Evolutionary conservation across 2,888 invertebrate species (phyloP), one percentile per base, ranked within the genome.

Genomic region (Pristionchus fissidentatus): DNA sequence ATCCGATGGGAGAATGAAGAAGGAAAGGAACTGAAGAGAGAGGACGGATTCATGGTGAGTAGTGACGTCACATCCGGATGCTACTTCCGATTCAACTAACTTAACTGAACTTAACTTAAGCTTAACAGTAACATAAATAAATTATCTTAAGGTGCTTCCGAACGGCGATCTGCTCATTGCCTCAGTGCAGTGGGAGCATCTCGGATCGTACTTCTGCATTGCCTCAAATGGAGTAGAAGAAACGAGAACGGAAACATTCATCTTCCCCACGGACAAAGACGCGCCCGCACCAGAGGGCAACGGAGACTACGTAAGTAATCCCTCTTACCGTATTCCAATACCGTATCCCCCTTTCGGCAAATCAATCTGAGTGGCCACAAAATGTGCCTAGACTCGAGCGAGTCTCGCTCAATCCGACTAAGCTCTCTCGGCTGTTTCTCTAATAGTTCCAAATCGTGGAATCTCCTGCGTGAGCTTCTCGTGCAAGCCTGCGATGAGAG

Each of bases 141-240:
- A 1, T 4, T 32, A 7, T 3, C n/a, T 81, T 62, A 46, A 83
- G 83, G 41, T 83, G 35, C 70, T 73, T 26, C 49, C 49, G n/a
- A 83, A 83, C 73, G 83, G 83, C 26, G 83, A 83, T 73, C 73
- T 83, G 10, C 73, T 70, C 83, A 73, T 83, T 29, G 15, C 70
- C 1, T 19, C 38, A 0, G 35, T 83, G 5, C 19, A 38, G 19
- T 83, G 73, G 70, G 83, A 83, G 38, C 49, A 49, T 32, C 70
- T 83, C 52, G 83, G 83, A 4, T 52, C 46, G 19, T 83, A 73
- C 55, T 38, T 22, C 26, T 83, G 83, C 55, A n/a, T 73, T 0
- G 83, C 55, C 13, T 29, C 35, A 15, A 62, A 41, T 32, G 83
- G 83, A 70, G 52, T 13, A 22, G 75, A 57, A 15, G 62, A 83